Evolutionary conservation across 2,888 invertebrate species (phyloP).

Genomic region (Psylliodes chrysocephalus): DNA sequence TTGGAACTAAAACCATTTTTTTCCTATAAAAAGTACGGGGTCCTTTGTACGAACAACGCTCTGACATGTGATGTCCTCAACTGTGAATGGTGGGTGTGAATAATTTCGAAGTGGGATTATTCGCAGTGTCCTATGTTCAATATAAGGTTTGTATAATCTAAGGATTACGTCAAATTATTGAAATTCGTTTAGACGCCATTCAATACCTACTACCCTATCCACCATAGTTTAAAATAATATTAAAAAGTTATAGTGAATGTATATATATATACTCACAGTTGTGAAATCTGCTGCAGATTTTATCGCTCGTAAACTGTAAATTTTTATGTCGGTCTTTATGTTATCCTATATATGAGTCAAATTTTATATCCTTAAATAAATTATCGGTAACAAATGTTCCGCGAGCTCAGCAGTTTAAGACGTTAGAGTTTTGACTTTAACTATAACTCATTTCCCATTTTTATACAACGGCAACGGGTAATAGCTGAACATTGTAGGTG

Average conservation of each 20-base stretch:
- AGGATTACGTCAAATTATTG: too few relatives aligned
- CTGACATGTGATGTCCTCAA: too few relatives aligned
- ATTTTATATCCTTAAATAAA: constrained; percentile 30
- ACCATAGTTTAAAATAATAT: constrained; percentile 6
- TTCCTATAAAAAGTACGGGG: too few relatives aligned
- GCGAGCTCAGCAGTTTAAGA: constrained; percentile 24
- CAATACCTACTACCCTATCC: too few relatives aligned
- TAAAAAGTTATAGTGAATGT: constrained; percentile 16
- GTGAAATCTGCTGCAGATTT: constrained; percentile 19
- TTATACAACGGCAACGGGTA: constrained; percentile 15
- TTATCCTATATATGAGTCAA: constrained; percentile 24
- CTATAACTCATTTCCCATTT: constrained; percentile 24
- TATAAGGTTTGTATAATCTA: too few relatives aligned
- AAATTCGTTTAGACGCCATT: too few relatives aligned
- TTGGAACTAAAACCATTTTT: too few relatives aligned
- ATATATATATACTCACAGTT: not conserved
- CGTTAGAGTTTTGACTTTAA: constrained; percentile 11
- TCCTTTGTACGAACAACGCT: too few relatives aligned
- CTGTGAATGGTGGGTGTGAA: too few relatives aligned
- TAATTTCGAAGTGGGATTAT: too few relatives aligned
- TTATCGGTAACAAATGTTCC: constrained; percentile 28
- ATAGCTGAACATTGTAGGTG: constrained; percentile 21
- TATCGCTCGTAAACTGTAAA: constrained; percentile 25
- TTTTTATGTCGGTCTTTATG: constrained; percentile 26
- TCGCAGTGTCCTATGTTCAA: too few relatives aligned